phyloP scores from a whole-genome alignment of 2,113 vertebrate genomes.

The Paramisgurnus dabryanus region DNA sequence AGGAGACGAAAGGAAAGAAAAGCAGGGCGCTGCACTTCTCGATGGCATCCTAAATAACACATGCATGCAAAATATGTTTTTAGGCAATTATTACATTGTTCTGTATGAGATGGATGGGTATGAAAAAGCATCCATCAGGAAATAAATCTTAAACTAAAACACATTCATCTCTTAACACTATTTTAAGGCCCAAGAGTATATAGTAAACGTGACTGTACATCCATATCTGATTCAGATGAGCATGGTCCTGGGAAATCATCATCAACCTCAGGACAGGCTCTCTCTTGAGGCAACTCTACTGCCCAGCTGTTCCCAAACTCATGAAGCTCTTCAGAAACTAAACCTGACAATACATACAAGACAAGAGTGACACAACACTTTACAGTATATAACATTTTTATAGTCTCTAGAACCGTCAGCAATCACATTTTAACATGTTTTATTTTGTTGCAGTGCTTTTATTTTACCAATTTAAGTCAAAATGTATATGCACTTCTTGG shows the following conservation, averaged over 20 bases:
- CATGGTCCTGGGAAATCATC: slow-evolving; percentile 90
- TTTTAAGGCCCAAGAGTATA: background rate
- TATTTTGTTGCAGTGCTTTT: no score
- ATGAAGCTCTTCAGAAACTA: slow-evolving; percentile 84
- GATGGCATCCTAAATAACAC: slow-evolving; percentile 81
- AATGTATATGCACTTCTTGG: no score
- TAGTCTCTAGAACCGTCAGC: no score
- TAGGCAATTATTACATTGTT: no score
- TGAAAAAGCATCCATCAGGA: no score
- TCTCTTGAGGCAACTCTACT: slow-evolving; percentile 82
- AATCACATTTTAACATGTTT: no score
- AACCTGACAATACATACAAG: slow-evolving; percentile 56
- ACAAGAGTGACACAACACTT: background rate
- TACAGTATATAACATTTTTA: background rate
- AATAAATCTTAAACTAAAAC: no score
- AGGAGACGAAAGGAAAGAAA: slow-evolving; percentile 96
- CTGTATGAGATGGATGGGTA: no score
- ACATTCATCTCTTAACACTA: no score
- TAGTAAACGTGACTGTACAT: slow-evolving; percentile 74
- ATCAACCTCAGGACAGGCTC: slow-evolving; percentile 79
- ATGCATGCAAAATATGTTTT: slow-evolving; percentile 4
- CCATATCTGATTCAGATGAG: slow-evolving; percentile 83
- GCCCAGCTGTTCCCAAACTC: slow-evolving; percentile 93
- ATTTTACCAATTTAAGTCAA: no score
- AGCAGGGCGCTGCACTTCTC: slow-evolving; percentile 95